Conservation (phyloP, 2,797 vertebrate genomes). For the Phylloscopus collybita region DNA sequence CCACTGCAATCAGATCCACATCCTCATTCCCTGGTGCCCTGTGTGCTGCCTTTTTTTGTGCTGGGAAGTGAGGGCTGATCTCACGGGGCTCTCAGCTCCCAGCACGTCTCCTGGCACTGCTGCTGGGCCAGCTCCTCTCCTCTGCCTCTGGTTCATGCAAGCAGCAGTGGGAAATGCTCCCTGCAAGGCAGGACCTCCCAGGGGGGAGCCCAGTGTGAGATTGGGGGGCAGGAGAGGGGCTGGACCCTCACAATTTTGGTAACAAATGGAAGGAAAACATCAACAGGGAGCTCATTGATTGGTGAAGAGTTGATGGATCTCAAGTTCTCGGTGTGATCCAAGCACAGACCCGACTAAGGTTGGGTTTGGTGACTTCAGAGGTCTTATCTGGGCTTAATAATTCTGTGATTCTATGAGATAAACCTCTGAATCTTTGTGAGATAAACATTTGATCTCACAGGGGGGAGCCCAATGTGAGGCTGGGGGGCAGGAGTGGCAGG, state of each 20-base stretch:
- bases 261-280: background rate
- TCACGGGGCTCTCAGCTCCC: background rate
- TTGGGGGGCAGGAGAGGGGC: too few relatives aligned
- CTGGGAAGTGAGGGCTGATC: background rate
- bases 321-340: too few relatives aligned
- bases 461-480: background rate
- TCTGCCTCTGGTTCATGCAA: background rate
- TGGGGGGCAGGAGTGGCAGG: background rate
- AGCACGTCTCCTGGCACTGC: rapidly evolving
- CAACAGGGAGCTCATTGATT: background rate
- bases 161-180: too few relatives aligned
- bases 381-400: too few relatives aligned
- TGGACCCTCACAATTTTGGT: background rate
- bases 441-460: too few relatives aligned
- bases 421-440: too few relatives aligned
- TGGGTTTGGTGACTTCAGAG: background rate
- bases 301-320: too few relatives aligned
- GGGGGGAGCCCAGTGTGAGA: too few relatives aligned
- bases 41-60: background rate
- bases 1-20: background rate
- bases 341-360: background rate
- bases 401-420: too few relatives aligned
- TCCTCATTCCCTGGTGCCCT: background rate
- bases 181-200: too few relatives aligned
- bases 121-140: background rate